These are phyloP conservation scores for Drosophila erecta DNA, from an alignment of 1,140 invertebrate genomes.

Conservation along the genomic window DNA sequence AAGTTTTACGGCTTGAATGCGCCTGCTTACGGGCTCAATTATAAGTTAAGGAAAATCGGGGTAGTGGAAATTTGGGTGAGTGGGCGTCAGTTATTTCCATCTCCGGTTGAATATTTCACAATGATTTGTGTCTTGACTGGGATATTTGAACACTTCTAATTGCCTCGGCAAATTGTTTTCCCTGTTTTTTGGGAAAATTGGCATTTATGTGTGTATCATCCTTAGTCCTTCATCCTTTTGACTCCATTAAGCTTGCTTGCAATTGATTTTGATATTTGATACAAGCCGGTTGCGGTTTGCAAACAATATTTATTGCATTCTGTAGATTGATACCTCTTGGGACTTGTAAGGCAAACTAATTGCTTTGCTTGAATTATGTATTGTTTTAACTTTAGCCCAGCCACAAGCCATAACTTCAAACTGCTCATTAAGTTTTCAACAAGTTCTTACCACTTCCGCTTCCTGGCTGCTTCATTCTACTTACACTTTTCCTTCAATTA, in stretches of 20 bases:
- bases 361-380: conserved; percentile 27
- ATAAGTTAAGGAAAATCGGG: conserved; percentile 8
- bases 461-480: conserved; percentile 22
- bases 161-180: conserved; percentile 23
- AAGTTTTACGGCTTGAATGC: conserved; percentile 30
- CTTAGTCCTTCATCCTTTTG: background rate
- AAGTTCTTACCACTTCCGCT: conserved; percentile 36
- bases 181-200: conserved; percentile 22
- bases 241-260: conserved; percentile 32
- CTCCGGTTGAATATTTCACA: conserved; percentile 11
- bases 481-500: conserved; percentile 41
- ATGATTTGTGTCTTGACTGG: conserved; percentile 2
- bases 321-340: conserved; percentile 17
- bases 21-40: conserved; percentile 7
- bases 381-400: conserved; percentile 19
- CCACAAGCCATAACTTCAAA: conserved; percentile 9
- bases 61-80: background rate
- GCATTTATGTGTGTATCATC: background rate
- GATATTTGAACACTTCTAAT: conserved; percentile 21
- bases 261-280: conserved; percentile 30
- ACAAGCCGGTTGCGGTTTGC: conserved; percentile 1
- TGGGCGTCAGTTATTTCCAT: conserved; percentile 9
- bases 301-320: conserved; percentile 22
- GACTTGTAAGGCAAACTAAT: conserved; percentile 4
- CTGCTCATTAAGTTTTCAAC: conserved; percentile 44